Evolutionary conservation across 2,888 invertebrate genomes (phyloP).

Genomic region (Hyposoter didymator): DNA sequence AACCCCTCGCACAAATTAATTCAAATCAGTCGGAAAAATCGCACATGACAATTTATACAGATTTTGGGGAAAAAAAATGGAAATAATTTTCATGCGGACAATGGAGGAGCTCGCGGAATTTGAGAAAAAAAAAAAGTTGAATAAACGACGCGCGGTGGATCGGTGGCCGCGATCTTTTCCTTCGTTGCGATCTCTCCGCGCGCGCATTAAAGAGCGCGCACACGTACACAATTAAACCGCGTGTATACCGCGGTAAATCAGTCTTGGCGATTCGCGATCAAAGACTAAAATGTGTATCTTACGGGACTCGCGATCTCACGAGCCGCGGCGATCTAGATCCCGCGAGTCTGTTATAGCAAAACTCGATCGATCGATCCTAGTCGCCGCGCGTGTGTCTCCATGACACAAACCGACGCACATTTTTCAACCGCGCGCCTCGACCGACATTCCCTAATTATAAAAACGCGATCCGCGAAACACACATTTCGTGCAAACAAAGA

Average conservation of each 20-base stretch:
- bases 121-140: too few species aligned
- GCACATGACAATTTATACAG: too few species aligned
- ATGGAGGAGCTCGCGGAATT: too few species aligned
- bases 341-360: slow-evolving; percentile 7
- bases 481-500: slow-evolving; percentile 22
- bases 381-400: too few species aligned
- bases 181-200: slow-evolving; percentile 23
- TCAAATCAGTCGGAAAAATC: too few species aligned
- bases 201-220: slow-evolving; percentile 9
- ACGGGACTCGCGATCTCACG: slow-evolving; percentile 36
- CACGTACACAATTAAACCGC: slow-evolving; percentile 6
- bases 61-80: too few species aligned
- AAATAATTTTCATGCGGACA: too few species aligned
- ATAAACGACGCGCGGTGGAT: too few species aligned
- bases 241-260: slow-evolving; percentile 35
- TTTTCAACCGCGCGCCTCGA: too few species aligned
- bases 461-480: background rate
- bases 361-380: slow-evolving; percentile 44
- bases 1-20: too few species aligned
- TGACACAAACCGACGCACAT: too few species aligned
- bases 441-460: too few species aligned
- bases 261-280: slow-evolving; percentile 51
- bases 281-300: slow-evolving; percentile 33
- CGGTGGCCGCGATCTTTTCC: slow-evolving; percentile 54
- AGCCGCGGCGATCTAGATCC: slow-evolving; percentile 50